Evolutionary conservation across 2,113 vertebrate genomes (phyloP).

Genomic region (Calidris pygmaea): DNA sequence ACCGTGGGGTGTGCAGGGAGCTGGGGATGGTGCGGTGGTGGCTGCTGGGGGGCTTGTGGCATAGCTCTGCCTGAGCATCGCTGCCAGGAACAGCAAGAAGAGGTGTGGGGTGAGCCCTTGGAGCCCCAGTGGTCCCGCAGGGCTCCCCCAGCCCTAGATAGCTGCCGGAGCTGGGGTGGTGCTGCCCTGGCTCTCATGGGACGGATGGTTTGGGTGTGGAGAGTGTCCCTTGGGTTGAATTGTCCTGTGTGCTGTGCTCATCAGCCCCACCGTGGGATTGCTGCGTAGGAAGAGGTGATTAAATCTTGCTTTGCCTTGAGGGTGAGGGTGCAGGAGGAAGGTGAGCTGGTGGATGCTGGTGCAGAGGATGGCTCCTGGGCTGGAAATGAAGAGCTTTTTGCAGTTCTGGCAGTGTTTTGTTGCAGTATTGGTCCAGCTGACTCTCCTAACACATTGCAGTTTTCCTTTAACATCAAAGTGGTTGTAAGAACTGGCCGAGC

Average conservation of each 20-base stretch:
- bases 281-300: accelerated
- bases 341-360: background rate
- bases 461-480: background rate
- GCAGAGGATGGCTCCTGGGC: background rate
- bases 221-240: background rate
- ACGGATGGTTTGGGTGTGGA: background rate
- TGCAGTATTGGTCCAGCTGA: background rate
- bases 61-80: background rate
- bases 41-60: accelerated
- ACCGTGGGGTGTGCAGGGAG: accelerated
- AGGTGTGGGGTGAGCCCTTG: background rate
- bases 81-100: background rate
- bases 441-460: background rate
- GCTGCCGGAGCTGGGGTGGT: background rate
- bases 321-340: too few relatives aligned
- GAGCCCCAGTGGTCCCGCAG: background rate
- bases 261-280: background rate
- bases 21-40: background rate
- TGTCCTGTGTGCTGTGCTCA: background rate
- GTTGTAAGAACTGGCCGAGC: background rate
- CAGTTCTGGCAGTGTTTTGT: background rate
- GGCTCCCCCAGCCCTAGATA: background rate
- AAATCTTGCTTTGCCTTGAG: background rate
- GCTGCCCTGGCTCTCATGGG: background rate
- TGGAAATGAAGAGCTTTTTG: background rate